Evolutionary conservation across 2,797 vertebrate genomes (phyloP), one percentile per base, ranked within the genome.

Genomic region (Lithobates pipiens): DNA sequence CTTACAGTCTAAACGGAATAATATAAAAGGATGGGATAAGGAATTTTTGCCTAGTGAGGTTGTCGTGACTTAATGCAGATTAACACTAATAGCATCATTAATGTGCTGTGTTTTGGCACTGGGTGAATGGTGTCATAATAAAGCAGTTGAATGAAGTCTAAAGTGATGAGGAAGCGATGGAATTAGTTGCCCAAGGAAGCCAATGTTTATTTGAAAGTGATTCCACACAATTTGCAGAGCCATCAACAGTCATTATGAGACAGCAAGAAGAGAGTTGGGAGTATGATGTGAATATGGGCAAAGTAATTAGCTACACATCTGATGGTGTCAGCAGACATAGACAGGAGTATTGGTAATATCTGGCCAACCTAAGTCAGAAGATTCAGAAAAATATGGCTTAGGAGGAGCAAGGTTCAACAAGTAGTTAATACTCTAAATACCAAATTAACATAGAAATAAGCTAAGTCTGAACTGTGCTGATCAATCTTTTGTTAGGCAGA

Each of bases 81-180:
- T 85, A 85, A 69, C 44, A 50, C 84, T 80, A 85, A 80, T 85
- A 80, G 70, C 77, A 29, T 79, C 73, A 76, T 86, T 86, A 82
- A 63, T 32, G 27, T 44, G 54, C 72, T 65, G 78, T 71, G 72
- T 72, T 77, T 77, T 76, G 63, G 65, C 54, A 69, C 63, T 74
- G 39, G 68, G 46, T 86, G 85, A 77, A 80, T 83, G 75, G 69
- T 86, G 85, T 86, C 85, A 86, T 86, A 86, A 86, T 82, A 86
- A 74, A 86, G 68, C 27, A n/a, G 69, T 57, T 23, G 72, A 83
- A 77, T 78, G 70, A 78, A 68, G 42, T 77, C 42, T 75, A 61
- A 27, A 78, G 39, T 54, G 85, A 82, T 54, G 68, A 74, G 42
- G 76, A 72, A 68, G 69, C 23, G 42, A 65, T 67, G 36, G 77